Conservation (phyloP, 2,113 vertebrate genomes). For the Melozone crissalis region DNA sequence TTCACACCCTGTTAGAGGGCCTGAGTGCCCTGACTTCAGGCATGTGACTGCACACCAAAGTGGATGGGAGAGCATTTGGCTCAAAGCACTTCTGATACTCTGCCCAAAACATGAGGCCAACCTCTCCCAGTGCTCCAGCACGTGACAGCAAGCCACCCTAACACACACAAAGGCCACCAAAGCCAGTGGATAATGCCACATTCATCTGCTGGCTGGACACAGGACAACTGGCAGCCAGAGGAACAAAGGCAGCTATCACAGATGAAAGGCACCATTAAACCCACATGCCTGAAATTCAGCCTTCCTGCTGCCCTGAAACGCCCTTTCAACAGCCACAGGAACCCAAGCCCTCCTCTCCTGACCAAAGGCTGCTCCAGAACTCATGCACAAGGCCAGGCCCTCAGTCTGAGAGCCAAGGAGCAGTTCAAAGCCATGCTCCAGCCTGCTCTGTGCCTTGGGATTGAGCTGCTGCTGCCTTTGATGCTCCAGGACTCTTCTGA, state of each 20-base stretch:
- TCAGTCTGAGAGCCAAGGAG: neutral
- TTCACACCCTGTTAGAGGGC: neutral
- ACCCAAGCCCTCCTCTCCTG: neutral
- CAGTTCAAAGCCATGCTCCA: neutral
- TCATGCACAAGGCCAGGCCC: neutral
- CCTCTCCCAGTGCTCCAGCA: slow-evolving; percentile 35
- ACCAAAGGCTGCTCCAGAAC: slow-evolving; percentile 22
- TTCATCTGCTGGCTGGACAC: slow-evolving; percentile 20
- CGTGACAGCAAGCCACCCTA: slow-evolving; percentile 39
- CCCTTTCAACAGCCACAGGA: neutral
- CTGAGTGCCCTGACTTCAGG: neutral
- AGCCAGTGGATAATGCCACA: slow-evolving; percentile 23
- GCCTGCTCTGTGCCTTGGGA: neutral
- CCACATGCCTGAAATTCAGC: neutral
- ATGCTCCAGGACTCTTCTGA: slow-evolving; percentile 15
- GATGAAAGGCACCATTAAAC: slow-evolving; percentile 33
- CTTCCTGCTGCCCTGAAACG: neutral
- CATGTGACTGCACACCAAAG: neutral
- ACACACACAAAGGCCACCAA: slow-evolving; percentile 24
- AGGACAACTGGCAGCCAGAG: slow-evolving; percentile 12
- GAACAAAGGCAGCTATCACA: slow-evolving; percentile 39
- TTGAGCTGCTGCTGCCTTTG: neutral
- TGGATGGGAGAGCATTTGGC: slow-evolving; percentile 7
- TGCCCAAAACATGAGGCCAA: slow-evolving; percentile 22
- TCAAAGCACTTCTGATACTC: neutral